phyloP scores from a whole-genome alignment of 2,797 vertebrate species.

The Zonotrichia albicollis region DNA sequence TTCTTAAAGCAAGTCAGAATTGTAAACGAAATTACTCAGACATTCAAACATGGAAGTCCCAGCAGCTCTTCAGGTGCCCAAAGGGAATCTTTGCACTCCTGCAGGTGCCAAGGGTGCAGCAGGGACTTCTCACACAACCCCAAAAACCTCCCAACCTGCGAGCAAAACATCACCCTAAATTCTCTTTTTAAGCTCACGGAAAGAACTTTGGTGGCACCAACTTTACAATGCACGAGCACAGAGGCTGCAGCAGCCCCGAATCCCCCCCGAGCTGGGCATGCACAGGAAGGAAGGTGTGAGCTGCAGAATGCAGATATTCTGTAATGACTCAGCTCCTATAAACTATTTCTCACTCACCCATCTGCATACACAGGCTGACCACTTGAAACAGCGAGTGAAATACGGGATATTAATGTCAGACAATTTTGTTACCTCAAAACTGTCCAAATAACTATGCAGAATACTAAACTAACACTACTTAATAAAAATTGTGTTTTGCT shows the following conservation, averaged over 20 bases:
- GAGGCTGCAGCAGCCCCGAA: background rate
- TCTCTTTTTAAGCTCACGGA: background rate
- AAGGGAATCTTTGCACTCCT: background rate
- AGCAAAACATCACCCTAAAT: background rate
- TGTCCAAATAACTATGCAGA: background rate
- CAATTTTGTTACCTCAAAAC: background rate
- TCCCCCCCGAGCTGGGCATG: background rate
- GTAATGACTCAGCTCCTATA: background rate
- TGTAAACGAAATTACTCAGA: background rate
- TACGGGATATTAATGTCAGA: background rate
- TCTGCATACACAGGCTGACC: background rate
- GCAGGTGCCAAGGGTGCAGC: background rate
- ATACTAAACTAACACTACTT: background rate
- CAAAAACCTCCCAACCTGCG: fast-evolving
- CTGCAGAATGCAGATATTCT: background rate
- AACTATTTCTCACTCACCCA: background rate
- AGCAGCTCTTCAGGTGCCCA: background rate
- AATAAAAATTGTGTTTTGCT: background rate
- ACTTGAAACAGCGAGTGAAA: background rate
- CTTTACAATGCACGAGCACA: fast-evolving
- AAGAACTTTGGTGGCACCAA: fast-evolving
- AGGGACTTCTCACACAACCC: background rate
- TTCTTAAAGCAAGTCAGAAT: background rate
- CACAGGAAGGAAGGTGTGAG: background rate
- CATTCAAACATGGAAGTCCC: background rate